Evolutionary conservation across 1,140 invertebrate species (phyloP), one percentile per base, ranked within the genome.

Genomic region (Anastatus disparis): DNA sequence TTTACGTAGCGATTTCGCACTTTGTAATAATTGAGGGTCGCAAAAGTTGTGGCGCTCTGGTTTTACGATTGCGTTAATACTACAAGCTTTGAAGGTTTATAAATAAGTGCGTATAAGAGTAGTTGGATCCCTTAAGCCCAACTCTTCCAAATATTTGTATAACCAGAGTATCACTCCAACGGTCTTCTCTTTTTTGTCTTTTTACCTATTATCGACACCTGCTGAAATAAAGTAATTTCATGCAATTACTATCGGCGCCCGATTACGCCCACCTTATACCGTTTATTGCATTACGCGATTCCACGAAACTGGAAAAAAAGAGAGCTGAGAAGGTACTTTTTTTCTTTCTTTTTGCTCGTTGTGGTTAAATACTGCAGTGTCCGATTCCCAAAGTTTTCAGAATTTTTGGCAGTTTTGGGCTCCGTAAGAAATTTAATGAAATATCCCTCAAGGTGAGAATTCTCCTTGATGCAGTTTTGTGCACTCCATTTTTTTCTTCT

Each of bases 171-270:
- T 15, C 35, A 27, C 35, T 8, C 17, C 31, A 8, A 35, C 59
- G 48, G 48, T 31, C 2, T 70, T 61, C n/a, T n/a, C n/a, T n/a
- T n/a, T n/a, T n/a, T n/a, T n/a, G n/a, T n/a, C n/a, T n/a, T n/a
- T n/a, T n/a, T n/a, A n/a, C 73, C 74, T 74, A 76, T 82, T 79
- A 79, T 78, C 75, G 76, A 71, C 81, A 82, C 78, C 81, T 82
- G 77, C 76, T 40, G 15, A 55, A 75, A 72, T 72, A 64, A 67
- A 72, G 70, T 73, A 63, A 72, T 72, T 71, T 66, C 70, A 61
- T 53, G 63, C 61, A 71, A 71, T 71, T 71, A 70, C 48, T 12
- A 20, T n/a, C 6, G 44, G 44, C 4, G 31, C 13, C 17, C 12
- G 40, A n/a, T n/a, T n/a, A n/a, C 62, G 48, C 27, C 48, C 62